A percentile compares a stretch with the other conserved stretches of the same genome.
Evolutionary conservation across 2,888 invertebrate genomes (phyloP).

Genomic region (Augochlorella aurata): DNA sequence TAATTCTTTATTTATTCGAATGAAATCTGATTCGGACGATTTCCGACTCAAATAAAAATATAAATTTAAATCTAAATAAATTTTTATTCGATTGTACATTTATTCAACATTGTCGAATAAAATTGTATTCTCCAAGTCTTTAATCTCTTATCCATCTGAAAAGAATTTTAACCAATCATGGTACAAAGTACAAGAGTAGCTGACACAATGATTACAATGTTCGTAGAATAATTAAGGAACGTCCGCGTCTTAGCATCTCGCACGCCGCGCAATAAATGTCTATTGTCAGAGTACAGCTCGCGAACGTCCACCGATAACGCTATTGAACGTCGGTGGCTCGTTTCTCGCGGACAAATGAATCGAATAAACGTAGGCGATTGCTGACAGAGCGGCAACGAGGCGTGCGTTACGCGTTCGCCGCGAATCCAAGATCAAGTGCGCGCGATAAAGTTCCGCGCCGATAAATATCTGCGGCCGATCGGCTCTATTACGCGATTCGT

Average conservation of each 20-base stretch:
- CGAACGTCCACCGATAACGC: not conserved
- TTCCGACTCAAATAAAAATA: too few species aligned
- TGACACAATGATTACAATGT: too few species aligned
- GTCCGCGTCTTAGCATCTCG: not conserved
- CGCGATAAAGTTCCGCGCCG: not conserved
- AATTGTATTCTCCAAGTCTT: too few species aligned
- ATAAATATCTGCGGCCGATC: conserved; percentile 6
- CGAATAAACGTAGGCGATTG: not conserved
- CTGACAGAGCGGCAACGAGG: not conserved
- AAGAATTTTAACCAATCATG: too few species aligned
- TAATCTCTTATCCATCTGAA: too few species aligned
- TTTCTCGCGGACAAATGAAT: not conserved
- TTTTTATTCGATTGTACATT: too few species aligned
- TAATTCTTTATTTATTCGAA: too few species aligned
- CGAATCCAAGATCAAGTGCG: not conserved
- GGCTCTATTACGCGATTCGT: conserved; percentile 32
- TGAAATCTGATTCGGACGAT: too few species aligned
- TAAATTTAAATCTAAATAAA: too few species aligned
- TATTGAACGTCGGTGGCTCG: not conserved
- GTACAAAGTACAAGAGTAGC: too few species aligned
- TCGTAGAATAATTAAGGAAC: too few species aligned
- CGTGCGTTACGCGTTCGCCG: not conserved
- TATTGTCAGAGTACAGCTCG: not conserved
- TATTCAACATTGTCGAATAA: too few species aligned
- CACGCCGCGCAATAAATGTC: not conserved